Evolutionary conservation across 2,797 vertebrate species (phyloP).

Genomic region (Hippocampus kuda): DNA sequence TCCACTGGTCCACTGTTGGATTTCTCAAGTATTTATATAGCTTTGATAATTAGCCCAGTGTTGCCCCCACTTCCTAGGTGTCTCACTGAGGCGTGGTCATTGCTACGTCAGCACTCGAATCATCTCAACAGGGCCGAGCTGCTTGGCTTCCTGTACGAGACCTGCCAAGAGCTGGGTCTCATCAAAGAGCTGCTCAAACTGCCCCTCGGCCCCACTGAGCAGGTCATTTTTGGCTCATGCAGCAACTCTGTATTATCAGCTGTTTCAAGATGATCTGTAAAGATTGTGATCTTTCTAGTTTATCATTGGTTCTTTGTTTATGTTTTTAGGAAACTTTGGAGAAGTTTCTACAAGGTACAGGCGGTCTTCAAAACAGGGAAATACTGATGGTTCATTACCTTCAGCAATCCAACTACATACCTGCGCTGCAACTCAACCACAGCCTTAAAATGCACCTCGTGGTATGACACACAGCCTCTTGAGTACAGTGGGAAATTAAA

Average conservation of each 20-base stretch:
- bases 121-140: conserved; percentile 74
- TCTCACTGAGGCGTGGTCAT: conserved; percentile 82
- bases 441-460: conserved; percentile 72
- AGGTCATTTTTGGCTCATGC: conserved; percentile 56
- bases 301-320: conserved; percentile 4
- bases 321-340: conserved; percentile 80
- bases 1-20: background rate
- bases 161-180: conserved; percentile 82
- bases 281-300: background rate
- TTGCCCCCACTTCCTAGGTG: conserved; percentile 64
- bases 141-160: conserved; percentile 76
- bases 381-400: conserved; percentile 88
- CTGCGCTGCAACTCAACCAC: conserved; percentile 87
- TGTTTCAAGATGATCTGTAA: background rate
- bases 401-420: conserved; percentile 85
- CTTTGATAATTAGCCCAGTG: conserved; percentile 1
- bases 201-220: conserved; percentile 76
- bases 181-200: conserved; percentile 90
- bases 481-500: background rate
- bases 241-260: background rate
- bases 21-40: background rate
- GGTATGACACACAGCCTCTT: conserved; percentile 50
- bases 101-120: conserved; percentile 75
- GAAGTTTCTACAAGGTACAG: conserved; percentile 75
- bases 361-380: conserved; percentile 78